Percentiles rank a stretch among this genome's conserved stretches.
Conservation (phyloP, 2,113 vertebrate genomes). For the Macquaria ambigua region DNA sequence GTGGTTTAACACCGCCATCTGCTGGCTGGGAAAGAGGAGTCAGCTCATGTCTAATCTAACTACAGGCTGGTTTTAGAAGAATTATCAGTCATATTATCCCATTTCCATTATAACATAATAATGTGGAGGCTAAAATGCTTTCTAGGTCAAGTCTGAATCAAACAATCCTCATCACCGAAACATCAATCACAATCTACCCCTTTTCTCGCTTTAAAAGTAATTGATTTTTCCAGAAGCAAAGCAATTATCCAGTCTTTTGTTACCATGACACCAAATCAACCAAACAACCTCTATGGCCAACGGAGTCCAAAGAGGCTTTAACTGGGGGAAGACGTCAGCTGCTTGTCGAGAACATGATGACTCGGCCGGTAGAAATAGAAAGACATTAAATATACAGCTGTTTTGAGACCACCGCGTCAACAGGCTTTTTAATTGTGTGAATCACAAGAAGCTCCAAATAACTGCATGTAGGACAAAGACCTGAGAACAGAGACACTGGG, state of each 20-base stretch:
- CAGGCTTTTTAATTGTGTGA: conserved; percentile 17
- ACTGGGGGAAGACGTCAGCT: conserved; percentile 38
- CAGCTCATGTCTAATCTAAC: neutral
- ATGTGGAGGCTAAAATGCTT: neutral
- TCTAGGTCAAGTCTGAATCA: conserved; percentile 9
- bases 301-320: conserved; percentile 26
- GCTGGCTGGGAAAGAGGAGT: conserved; percentile 50
- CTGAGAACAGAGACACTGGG: neutral
- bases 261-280: conserved; percentile 56
- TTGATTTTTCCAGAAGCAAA: conserved; percentile 25
- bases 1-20: conserved; percentile 70
- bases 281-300: conserved; percentile 45
- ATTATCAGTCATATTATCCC: neutral
- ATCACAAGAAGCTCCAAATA: conserved; percentile 6
- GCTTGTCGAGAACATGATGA: conserved; percentile 34
- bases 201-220: conserved; percentile 10
- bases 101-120: conserved; percentile 13
- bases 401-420: conserved; percentile 21
- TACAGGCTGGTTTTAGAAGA: neutral
- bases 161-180: neutral
- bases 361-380: conserved; percentile 41
- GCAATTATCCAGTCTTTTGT: conserved; percentile 39
- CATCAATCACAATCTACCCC: neutral
- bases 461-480: neutral
- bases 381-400: conserved; percentile 52